A percentile compares a stretch with the other conserved stretches of the same genome.
Conservation (phyloP, 2,113 vertebrate genomes). For the Leptocoma aspasia region DNA sequence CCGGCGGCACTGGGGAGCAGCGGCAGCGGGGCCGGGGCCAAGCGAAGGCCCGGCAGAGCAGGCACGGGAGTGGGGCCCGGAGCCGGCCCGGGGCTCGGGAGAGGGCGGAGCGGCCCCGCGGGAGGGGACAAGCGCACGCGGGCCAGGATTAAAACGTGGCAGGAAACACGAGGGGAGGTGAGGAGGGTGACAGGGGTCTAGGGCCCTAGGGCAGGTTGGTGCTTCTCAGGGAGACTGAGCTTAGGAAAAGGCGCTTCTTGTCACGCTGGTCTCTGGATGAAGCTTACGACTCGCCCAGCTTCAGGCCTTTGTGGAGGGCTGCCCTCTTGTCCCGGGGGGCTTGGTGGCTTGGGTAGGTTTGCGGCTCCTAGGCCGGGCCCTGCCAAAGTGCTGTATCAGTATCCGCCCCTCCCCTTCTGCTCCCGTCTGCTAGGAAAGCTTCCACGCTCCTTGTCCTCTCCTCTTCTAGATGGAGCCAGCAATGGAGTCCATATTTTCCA, state of each 20-base stretch:
- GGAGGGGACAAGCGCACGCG: too few species aligned
- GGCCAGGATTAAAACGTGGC: too few species aligned
- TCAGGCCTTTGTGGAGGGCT: fast-evolving
- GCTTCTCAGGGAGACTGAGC: fast-evolving
- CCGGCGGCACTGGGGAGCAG: too few species aligned
- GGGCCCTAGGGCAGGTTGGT: fast-evolving
- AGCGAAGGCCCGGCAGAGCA: too few species aligned
- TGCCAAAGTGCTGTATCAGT: not conserved
- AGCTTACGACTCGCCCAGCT: not conserved
- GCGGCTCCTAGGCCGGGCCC: too few species aligned
- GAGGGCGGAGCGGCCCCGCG: not conserved
- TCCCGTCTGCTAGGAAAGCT: not conserved
- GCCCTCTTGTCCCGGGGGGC: fast-evolving
- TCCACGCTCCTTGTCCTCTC: fast-evolving
- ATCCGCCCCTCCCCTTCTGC: too few species aligned
- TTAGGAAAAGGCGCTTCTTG: fast-evolving
- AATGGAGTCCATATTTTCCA: fast-evolving
- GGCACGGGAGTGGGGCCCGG: fast-evolving
- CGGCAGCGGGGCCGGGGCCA: not conserved
- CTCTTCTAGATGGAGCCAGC: not conserved
- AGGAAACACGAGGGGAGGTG: not conserved
- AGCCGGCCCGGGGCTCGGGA: too few species aligned
- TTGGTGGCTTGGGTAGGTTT: fast-evolving
- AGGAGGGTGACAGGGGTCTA: fast-evolving
- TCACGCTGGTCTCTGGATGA: fast-evolving